Evolutionary conservation across 2,888 invertebrate genomes (phyloP), one percentile per base, ranked within the genome.

Genomic region (Drosophila maculinotata): DNA sequence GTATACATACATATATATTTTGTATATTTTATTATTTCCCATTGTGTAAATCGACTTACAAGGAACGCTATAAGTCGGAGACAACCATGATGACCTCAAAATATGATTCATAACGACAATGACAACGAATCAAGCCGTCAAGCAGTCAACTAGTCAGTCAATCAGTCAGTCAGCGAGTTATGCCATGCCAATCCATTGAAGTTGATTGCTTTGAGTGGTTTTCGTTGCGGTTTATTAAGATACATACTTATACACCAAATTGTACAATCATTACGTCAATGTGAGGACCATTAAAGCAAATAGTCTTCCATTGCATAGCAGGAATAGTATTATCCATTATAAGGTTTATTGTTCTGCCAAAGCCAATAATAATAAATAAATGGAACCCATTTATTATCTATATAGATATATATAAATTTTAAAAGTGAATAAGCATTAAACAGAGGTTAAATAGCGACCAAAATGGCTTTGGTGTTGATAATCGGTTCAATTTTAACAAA

Each of bases 171-270:
- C 49, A 39, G 23, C 48, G 44, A 53, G 58, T 58, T 53, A 26
- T 53, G 51, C 48, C 58, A 69, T 52, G 69, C 57, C 57, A 68
- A 72, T 58, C 64, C 51, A 72, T 74, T 65, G 54, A 66, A 75
- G 75, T 75, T 75, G 60, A 75, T 75, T 75, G 76, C 66, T 60
- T 57, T 52, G 44, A 75, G 66, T 75, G 70, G 47, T 65, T 69
- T 54, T 39, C 42, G 20, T 42, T 60, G 69, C 31, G 64, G 58
- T 57, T 74, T 64, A 68, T 68, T 63, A 67, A 72, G 44, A 67
- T 44, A 56, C 51, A 52, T 62, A 60, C 67, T 60, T 70, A 72
- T 66, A 68, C 52, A 48, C 47, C 62, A 72, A 62, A 57, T 71
- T 51, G 73, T 62, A 48, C 39, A 72, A 56, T 67, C 53, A 66